Conservation (phyloP, 1,140 invertebrate genomes). For the Dendrolimus kikuchii region DNA sequence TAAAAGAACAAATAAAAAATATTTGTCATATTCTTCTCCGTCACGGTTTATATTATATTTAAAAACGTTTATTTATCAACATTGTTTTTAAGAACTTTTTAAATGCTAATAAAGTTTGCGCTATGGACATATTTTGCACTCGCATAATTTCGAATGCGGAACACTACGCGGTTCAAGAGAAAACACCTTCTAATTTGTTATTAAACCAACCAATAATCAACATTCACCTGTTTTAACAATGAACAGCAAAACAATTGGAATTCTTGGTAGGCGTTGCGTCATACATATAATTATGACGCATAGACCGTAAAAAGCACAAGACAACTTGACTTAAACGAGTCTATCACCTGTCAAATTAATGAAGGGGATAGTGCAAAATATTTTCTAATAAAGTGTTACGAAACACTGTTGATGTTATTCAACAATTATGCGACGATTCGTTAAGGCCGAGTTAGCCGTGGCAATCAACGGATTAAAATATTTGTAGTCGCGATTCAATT, state of each 20-base stretch:
- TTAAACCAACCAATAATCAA: too few species aligned
- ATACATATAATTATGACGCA: slow-evolving; percentile 10
- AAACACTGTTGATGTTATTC: slow-evolving; percentile 26
- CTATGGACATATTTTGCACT: too few species aligned
- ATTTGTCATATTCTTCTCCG: too few species aligned
- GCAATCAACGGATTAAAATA: slow-evolving; percentile 21
- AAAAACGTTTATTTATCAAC: too few species aligned
- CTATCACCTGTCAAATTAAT: slow-evolving; percentile 24
- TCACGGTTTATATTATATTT: too few species aligned
- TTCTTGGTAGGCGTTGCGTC: slow-evolving; percentile 4
- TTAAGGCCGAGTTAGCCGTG: slow-evolving; percentile 22
- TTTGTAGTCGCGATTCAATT: slow-evolving; percentile 4
- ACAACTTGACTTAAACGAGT: slow-evolving; percentile 16
- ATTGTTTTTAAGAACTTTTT: too few species aligned
- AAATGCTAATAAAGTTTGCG: too few species aligned
- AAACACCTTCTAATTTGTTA: too few species aligned
- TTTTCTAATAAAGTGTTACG: slow-evolving; percentile 28
- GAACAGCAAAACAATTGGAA: background rate
- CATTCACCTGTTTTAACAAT: too few species aligned
- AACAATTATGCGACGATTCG: slow-evolving; percentile 31
- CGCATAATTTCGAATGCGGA: too few species aligned
- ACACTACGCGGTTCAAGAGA: too few species aligned
- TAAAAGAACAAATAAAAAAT: too few species aligned
- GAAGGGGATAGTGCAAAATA: slow-evolving; percentile 15
- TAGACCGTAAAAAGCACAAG: slow-evolving; percentile 11